Conservation (phyloP, 2,888 invertebrate species). For the Caenorhabditis imperialis region DNA sequence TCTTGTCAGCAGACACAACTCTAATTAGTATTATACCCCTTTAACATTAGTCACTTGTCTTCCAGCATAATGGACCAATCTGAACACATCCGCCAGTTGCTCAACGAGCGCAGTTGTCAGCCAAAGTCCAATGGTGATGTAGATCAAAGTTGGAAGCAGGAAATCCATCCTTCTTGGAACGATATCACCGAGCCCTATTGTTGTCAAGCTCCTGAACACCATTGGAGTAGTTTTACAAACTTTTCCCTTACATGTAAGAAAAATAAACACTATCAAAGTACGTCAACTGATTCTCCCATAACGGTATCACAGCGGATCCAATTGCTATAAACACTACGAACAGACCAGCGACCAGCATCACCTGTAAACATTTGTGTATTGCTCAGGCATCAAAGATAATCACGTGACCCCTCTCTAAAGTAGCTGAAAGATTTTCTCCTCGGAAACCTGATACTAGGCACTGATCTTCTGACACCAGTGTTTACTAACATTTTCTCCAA, state of each 20-base stretch:
- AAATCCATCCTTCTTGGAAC: constrained; percentile 76
- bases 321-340: constrained; percentile 73
- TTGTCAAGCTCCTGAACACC: constrained; percentile 69
- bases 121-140: constrained; percentile 76
- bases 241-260: constrained; percentile 70
- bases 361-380: constrained; percentile 61
- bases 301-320: constrained; percentile 74
- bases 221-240: background rate
- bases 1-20: background rate
- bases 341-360: constrained; percentile 70
- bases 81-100: constrained; percentile 75
- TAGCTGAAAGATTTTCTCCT: background rate
- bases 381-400: constrained; percentile 28
- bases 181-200: constrained; percentile 76
- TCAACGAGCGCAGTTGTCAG: constrained; percentile 75
- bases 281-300: constrained; percentile 75
- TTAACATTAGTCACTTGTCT: constrained; percentile 75
- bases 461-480: constrained; percentile 27
- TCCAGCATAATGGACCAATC: constrained; percentile 76
- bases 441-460: constrained; percentile 19
- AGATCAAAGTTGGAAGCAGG: constrained; percentile 72
- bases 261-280: constrained; percentile 77
- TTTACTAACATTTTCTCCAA: too few relatives aligned
- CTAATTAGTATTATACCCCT: constrained; percentile 63
- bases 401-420: constrained; percentile 22